Percentiles rank a stretch among this genome's conserved stretches.
Conservation (phyloP, 1,140 invertebrate species). For the Drosophila saltans region DNA sequence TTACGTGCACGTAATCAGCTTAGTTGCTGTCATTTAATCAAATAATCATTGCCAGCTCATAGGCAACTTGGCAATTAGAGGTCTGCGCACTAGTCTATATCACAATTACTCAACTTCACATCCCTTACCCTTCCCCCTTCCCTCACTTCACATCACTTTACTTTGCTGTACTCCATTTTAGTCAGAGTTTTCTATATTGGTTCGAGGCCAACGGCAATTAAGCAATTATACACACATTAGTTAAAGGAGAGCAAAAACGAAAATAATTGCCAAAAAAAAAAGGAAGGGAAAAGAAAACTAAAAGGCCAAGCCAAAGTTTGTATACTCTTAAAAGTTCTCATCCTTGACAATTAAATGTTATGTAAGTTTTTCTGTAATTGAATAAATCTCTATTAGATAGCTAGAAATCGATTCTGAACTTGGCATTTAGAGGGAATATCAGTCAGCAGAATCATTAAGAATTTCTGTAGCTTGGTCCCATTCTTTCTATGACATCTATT, state of each 20-base stretch:
- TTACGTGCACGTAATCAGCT: slow-evolving; percentile 27
- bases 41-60: slow-evolving; percentile 28
- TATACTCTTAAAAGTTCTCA: too few species aligned
- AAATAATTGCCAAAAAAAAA: background rate
- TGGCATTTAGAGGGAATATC: too few species aligned
- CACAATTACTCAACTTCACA: too few species aligned
- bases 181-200: background rate
- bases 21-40: slow-evolving; percentile 34
- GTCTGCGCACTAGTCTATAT: background rate
- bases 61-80: slow-evolving; percentile 15
- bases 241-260: background rate
- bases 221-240: slow-evolving; percentile 8
- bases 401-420: too few species aligned
- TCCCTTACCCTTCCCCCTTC: background rate
- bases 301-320: too few species aligned
- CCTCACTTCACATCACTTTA: background rate
- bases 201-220: background rate
- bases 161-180: background rate
- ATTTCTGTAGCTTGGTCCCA: too few species aligned
- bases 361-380: too few species aligned
- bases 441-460: too few species aligned
- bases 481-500: too few species aligned
- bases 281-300: background rate
- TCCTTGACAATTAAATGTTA: too few species aligned
- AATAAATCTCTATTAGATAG: too few species aligned